Conservation (phyloP, 2,888 invertebrate genomes). For the Epirrhoe alternata region DNA sequence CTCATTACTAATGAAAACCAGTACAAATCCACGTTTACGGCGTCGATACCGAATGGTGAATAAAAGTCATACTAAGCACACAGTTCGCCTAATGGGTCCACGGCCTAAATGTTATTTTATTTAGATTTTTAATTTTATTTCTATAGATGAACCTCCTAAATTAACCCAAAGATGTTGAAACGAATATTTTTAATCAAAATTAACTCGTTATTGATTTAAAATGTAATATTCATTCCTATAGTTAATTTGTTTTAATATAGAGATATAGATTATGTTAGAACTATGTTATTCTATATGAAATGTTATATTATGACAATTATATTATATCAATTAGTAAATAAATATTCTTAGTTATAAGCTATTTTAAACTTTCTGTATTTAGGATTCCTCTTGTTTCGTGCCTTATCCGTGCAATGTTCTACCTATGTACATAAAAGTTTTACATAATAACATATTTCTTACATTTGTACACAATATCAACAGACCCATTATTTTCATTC, state of each 20-base stretch:
- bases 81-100: no score
- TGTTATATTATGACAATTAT: constrained; percentile 37
- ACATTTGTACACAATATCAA: no score
- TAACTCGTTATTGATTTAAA: constrained; percentile 27
- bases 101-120: constrained; percentile 7
- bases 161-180: constrained; percentile 48
- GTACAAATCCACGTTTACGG: no score
- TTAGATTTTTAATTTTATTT: constrained; percentile 11
- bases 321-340: constrained; percentile 14
- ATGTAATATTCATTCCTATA: constrained; percentile 67
- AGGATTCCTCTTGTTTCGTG: constrained; percentile 3
- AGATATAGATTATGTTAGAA: constrained; percentile 36
- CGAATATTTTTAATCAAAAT: constrained; percentile 23
- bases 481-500: no score
- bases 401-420: constrained; percentile 7
- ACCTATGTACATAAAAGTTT: not conserved
- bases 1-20: no score
- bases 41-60: no score
- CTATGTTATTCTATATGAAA: constrained; percentile 28
- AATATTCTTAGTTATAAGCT: constrained; percentile 16
- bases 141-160: constrained; percentile 1
- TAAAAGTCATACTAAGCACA: no score
- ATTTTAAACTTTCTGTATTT: constrained; percentile 15
- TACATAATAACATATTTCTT: no score
- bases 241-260: constrained; percentile 54